Evolutionary conservation across 2,797 vertebrate genomes (phyloP).

Genomic region (Alcedo quadribrachys): DNA sequence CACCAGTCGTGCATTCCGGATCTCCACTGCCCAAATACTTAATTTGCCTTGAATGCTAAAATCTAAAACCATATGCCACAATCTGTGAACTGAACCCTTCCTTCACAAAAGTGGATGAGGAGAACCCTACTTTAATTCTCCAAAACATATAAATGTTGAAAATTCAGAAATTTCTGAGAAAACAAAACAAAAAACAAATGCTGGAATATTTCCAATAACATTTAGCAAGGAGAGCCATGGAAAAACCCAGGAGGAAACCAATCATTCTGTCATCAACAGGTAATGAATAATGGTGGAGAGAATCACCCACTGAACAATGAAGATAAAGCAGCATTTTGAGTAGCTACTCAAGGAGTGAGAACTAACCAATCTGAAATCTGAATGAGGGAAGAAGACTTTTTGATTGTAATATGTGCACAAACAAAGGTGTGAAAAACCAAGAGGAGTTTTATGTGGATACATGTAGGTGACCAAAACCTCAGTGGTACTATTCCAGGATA

Average conservation of each 20-base stretch:
- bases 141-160: neutral
- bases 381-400: neutral
- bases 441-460: neutral
- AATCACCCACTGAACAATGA: neutral
- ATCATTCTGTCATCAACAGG: neutral
- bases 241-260: slow-evolving; percentile 25
- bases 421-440: neutral
- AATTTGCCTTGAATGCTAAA: neutral
- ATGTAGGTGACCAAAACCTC: neutral
- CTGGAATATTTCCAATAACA: neutral
- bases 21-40: neutral
- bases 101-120: neutral
- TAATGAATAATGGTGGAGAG: neutral
- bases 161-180: neutral
- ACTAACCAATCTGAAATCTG: neutral
- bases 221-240: neutral
- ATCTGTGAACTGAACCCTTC: neutral
- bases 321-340: neutral
- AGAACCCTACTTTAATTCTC: neutral
- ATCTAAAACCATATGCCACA: neutral
- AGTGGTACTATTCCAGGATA: neutral
- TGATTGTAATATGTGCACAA: neutral
- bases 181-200: neutral
- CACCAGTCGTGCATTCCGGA: neutral
- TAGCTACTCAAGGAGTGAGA: neutral